Evolutionary conservation across 1,140 invertebrate genomes (phyloP).

Genomic region (Drosophila miranda): DNA sequence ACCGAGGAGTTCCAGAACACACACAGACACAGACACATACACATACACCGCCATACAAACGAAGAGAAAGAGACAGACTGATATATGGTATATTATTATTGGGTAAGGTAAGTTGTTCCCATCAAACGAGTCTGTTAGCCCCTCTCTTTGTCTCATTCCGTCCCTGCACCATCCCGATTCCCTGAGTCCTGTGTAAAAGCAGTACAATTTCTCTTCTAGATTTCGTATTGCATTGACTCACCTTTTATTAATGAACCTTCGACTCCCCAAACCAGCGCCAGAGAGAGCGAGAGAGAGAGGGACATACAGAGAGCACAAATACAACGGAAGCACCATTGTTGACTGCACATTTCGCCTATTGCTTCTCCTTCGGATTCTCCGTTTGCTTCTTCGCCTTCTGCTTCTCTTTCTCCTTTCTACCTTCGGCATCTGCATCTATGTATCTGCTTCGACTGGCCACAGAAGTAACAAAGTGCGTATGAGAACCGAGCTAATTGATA

Average conservation of each 20-base stretch:
- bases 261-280: no score
- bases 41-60: constrained; percentile 4
- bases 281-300: not conserved
- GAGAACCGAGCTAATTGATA: no score
- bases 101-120: no score
- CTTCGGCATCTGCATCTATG: not conserved
- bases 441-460: not conserved
- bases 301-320: not conserved
- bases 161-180: no score
- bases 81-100: no score
- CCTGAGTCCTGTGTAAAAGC: no score
- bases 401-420: not conserved
- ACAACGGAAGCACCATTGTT: constrained; percentile 48
- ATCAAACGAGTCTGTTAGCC: no score
- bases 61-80: constrained; percentile 10
- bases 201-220: no score
- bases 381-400: not conserved
- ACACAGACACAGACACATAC: not conserved
- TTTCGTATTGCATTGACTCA: no score
- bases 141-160: no score
- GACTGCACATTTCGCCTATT: constrained; percentile 61
- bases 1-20: constrained; percentile 3
- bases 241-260: no score
- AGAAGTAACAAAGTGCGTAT: not conserved
- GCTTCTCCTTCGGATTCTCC: constrained; percentile 18